A percentile compares a stretch with the other conserved stretches of the same genome.
These are phyloP conservation scores for Himalopsyche anomala DNA, from an alignment of 2,888 invertebrate genomes.

Conservation along the genomic window DNA sequence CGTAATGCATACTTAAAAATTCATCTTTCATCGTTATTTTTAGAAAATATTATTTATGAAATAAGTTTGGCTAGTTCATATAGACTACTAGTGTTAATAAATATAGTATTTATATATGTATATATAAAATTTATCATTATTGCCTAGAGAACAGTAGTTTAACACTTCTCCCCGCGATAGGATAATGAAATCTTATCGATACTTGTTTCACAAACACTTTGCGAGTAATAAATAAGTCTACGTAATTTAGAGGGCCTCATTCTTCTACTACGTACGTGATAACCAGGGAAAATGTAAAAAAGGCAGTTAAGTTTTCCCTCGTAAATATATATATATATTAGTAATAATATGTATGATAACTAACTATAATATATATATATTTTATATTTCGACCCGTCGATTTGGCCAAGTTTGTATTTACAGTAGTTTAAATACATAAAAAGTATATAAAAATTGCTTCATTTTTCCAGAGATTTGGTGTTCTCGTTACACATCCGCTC, in stretches of 20 bases:
- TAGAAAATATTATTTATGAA: slow-evolving; percentile 5
- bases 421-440: slow-evolving; percentile 53
- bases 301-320: slow-evolving; percentile 30
- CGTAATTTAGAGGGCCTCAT: not conserved
- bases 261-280: not conserved
- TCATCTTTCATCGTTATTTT: not conserved
- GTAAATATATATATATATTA: not conserved
- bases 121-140: slow-evolving; percentile 7
- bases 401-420: slow-evolving; percentile 39
- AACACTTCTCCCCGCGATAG: slow-evolving; percentile 2
- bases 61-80: slow-evolving; percentile 12
- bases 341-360: not conserved
- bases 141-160: slow-evolving; percentile 26
- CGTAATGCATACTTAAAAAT: too few species aligned
- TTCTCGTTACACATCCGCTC: not conserved
- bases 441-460: slow-evolving; percentile 64
- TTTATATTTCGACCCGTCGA: slow-evolving; percentile 10
- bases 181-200: slow-evolving; percentile 9
- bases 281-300: slow-evolving; percentile 13
- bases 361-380: slow-evolving; percentile 37
- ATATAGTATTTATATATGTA: slow-evolving; percentile 4
- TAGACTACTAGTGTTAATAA: not conserved
- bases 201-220: slow-evolving; percentile 10
- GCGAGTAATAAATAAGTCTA: not conserved
- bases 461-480: slow-evolving; percentile 51